A percentile compares a stretch with the other conserved stretches of the same genome.
phyloP scores from a whole-genome alignment of 2,113 vertebrate genomes.

The Melanerpes aurifrons region DNA sequence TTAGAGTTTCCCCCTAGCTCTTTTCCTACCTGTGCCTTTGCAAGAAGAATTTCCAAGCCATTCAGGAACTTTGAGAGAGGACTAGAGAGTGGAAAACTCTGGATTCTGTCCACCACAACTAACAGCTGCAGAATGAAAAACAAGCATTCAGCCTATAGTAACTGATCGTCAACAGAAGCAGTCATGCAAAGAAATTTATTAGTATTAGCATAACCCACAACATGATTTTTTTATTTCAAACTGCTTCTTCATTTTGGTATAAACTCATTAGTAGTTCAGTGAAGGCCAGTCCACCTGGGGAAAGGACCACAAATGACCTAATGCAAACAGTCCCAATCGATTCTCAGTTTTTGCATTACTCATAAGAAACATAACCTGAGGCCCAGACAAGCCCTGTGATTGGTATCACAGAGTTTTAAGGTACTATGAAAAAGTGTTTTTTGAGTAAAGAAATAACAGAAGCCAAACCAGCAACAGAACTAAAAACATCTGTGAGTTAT shows the following conservation, averaged over 20 bases:
- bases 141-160: neutral
- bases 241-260: neutral
- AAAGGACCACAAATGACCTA: neutral
- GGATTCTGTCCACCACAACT: slow-evolving; percentile 90
- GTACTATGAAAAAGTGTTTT: neutral
- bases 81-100: slow-evolving; percentile 88
- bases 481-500: neutral
- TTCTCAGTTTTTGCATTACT: neutral
- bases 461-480: neutral
- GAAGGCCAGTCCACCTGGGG: accelerated
- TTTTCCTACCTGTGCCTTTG: slow-evolving; percentile 90
- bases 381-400: accelerated
- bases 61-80: slow-evolving; percentile 96
- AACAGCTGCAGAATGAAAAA: slow-evolving; percentile 78
- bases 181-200: neutral
- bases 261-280: neutral
- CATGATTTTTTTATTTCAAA: neutral
- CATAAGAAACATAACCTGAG: neutral
- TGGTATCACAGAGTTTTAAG: neutral
- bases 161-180: neutral
- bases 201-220: neutral
- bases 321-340: neutral
- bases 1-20: neutral
- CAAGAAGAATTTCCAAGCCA: slow-evolving; percentile 93
- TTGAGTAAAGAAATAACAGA: neutral